Evolutionary conservation across 2,888 invertebrate genomes (phyloP).

Genomic region (Macroteleia sp.): DNA sequence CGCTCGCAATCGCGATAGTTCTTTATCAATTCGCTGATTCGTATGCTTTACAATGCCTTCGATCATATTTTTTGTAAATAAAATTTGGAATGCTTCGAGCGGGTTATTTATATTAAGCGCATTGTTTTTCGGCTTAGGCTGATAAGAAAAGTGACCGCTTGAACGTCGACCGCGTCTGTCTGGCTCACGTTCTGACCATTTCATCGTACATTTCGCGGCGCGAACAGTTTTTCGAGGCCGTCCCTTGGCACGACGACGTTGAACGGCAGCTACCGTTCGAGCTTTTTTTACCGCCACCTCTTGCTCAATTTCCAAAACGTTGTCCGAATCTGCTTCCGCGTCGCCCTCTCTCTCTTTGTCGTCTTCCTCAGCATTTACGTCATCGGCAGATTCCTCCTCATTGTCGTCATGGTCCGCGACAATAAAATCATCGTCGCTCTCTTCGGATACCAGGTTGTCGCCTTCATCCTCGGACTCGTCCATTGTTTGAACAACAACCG

Average conservation of each 20-base stretch:
- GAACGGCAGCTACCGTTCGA: not conserved
- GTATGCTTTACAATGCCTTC: not conserved
- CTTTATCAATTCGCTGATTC: conserved; percentile 4
- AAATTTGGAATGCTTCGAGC: not conserved
- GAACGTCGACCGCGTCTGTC: conserved; percentile 2
- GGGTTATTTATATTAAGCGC: not conserved
- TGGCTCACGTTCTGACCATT: not conserved
- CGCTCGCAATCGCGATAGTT: not conserved
- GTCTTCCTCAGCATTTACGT: not conserved
- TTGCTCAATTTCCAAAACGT: not conserved
- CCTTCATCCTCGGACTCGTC: not conserved
- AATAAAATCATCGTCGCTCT: not conserved
- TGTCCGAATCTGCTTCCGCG: not conserved
- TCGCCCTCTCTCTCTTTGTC: not conserved
- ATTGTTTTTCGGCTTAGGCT: conserved; percentile 1
- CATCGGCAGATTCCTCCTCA: not conserved
- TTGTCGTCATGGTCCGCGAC: not conserved
- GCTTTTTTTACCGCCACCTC: not conserved
- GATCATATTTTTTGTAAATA: conserved; percentile 2
- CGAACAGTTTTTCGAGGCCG: not conserved
- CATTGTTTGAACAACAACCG: not conserved
- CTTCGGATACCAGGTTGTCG: not conserved
- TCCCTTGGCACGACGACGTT: not conserved
- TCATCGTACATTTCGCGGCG: not conserved
- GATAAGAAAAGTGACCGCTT: not conserved